Conservation (phyloP, 2,797 vertebrate genomes). For the Danio aesculapii region DNA sequence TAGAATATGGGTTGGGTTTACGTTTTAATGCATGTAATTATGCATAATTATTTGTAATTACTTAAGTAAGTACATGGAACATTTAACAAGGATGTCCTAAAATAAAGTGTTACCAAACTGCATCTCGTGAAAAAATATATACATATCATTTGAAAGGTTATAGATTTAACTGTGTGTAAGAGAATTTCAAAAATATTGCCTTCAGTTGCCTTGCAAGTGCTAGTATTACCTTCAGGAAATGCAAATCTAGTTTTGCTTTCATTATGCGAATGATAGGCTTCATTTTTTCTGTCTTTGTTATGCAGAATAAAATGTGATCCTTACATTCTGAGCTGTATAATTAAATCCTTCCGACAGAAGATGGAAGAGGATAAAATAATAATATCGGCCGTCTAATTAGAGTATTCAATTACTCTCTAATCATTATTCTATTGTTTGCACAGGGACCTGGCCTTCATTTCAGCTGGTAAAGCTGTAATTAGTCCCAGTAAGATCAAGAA, state of each 20-base stretch:
- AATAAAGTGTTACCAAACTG: too few relatives aligned
- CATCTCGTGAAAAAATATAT: too few relatives aligned
- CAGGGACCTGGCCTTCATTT: constrained; percentile 8
- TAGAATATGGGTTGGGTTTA: too few relatives aligned
- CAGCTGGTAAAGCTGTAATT: constrained; percentile 23
- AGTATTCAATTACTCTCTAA: constrained; percentile 30
- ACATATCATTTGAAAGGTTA: too few relatives aligned
- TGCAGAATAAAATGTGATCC: constrained; percentile 3
- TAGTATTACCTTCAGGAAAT: background rate
- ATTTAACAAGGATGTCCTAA: too few relatives aligned
- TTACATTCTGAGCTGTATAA: constrained; percentile 10
- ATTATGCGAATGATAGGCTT: constrained; percentile 14
- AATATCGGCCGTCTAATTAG: constrained; percentile 17
- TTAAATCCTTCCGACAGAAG: constrained; percentile 25
- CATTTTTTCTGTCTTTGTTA: constrained; percentile 2
- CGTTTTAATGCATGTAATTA: too few relatives aligned
- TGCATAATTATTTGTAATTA: too few relatives aligned
- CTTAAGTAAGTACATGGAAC: too few relatives aligned
- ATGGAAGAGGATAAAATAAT: constrained; percentile 18
- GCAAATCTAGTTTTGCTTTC: background rate
- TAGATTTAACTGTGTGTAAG: too few relatives aligned
- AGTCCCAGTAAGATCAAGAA: constrained; percentile 15
- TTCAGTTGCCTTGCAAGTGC: background rate
- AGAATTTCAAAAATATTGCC: background rate
- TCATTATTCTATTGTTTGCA: constrained; percentile 32